Conservation (phyloP, 2,113 vertebrate species). For the Burhinus oedicnemus region DNA sequence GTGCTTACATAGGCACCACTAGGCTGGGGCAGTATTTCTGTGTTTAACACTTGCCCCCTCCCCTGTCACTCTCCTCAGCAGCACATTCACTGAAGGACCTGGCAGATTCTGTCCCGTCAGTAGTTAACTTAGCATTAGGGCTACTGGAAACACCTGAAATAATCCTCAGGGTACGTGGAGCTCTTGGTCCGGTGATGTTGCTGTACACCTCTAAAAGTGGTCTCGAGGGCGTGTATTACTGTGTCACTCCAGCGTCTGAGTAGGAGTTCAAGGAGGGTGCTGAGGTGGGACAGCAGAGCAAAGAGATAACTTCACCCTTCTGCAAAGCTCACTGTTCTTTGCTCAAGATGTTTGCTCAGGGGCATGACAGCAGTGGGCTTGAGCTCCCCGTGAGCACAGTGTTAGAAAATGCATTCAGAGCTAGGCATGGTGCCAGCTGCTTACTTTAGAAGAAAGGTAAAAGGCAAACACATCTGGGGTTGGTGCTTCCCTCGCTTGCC, state of each 20-base stretch:
- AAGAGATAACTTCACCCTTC: not conserved
- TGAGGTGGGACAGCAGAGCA: not conserved
- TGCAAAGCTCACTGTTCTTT: not conserved
- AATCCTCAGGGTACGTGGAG: not conserved
- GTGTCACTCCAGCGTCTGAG: not conserved
- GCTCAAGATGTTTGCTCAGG: not conserved
- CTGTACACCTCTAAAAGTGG: not conserved
- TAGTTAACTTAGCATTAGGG: not conserved
- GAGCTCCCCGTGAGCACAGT: not conserved
- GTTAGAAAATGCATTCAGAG: not conserved
- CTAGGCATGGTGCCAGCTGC: not conserved
- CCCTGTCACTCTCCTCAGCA: not conserved
- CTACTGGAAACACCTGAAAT: not conserved
- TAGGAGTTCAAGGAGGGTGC: not conserved
- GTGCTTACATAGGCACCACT: not conserved
- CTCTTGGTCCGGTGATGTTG: not conserved
- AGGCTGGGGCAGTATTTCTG: not conserved
- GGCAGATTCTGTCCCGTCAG: not conserved
- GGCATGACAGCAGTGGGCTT: accelerated
- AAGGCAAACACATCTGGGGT: not conserved
- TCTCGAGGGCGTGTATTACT: not conserved
- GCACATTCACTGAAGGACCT: not conserved
- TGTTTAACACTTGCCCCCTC: not conserved
- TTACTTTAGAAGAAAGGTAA: not conserved
- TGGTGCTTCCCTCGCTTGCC: not conserved